phyloP scores from a whole-genome alignment of 2,888 invertebrate species.

The Lingula anatina region DNA sequence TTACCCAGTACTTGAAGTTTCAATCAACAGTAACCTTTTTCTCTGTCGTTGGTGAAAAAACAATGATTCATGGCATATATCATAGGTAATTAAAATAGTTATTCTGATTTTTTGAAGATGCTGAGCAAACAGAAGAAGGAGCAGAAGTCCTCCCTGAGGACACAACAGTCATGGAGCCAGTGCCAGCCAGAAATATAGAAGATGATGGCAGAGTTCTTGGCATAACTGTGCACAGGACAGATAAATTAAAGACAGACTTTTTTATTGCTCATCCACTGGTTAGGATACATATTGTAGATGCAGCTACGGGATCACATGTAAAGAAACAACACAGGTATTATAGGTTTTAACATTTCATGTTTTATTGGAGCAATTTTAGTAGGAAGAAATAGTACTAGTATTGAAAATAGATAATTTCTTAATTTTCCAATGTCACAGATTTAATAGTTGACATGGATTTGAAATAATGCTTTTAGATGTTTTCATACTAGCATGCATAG shows the following conservation, averaged over 20 bases:
- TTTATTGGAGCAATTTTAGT: too few relatives aligned
- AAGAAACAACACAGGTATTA: slow-evolving; percentile 52
- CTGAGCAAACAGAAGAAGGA: slow-evolving; percentile 7
- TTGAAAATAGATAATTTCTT: too few relatives aligned
- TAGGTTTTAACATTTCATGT: too few relatives aligned
- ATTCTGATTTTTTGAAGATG: slow-evolving; percentile 1
- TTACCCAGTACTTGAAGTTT: neutral
- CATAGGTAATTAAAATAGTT: too few relatives aligned
- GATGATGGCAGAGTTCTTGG: slow-evolving; percentile 53
- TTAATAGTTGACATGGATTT: too few relatives aligned
- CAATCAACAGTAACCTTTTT: neutral
- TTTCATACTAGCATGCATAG: too few relatives aligned
- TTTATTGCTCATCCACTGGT: slow-evolving; percentile 62
- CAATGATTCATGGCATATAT: too few relatives aligned
- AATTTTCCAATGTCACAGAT: too few relatives aligned
- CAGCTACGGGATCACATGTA: slow-evolving; percentile 58
- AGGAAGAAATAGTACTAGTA: too few relatives aligned
- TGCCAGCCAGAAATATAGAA: slow-evolving; percentile 17
- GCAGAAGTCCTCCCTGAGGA: too few relatives aligned
- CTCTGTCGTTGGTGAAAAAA: too few relatives aligned
- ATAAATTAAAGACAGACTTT: slow-evolving; percentile 60
- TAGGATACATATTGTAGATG: slow-evolving; percentile 60
- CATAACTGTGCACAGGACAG: slow-evolving; percentile 59
- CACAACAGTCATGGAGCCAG: slow-evolving; percentile 12
- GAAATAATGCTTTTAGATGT: too few relatives aligned